Percentiles rank a stretch among this genome's conserved stretches.
phyloP scores from a whole-genome alignment of 2,797 vertebrate genomes.

The Podargus strigoides region DNA sequence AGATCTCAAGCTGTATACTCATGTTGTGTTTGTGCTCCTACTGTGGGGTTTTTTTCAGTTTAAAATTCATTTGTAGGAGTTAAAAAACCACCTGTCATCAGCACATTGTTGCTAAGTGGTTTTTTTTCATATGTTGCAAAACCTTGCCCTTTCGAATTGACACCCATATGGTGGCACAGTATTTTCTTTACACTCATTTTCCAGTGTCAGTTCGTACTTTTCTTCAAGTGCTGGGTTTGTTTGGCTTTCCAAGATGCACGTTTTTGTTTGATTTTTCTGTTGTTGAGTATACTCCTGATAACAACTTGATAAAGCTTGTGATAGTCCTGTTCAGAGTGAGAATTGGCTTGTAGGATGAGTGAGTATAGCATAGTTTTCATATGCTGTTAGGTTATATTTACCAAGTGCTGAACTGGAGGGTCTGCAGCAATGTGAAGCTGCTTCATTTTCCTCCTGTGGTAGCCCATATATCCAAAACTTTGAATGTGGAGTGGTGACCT shows the following conservation, averaged over 20 bases:
- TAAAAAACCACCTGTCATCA: not conserved
- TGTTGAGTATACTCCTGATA: not conserved
- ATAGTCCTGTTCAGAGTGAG: not conserved
- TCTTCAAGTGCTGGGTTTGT: not conserved
- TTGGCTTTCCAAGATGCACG: not conserved
- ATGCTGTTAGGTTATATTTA: not conserved
- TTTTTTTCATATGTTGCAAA: not conserved
- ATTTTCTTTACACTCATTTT: not conserved
- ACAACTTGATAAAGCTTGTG: not conserved
- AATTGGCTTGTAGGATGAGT: not conserved
- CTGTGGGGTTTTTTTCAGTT: not conserved
- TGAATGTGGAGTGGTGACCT: not conserved
- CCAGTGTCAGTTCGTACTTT: not conserved
- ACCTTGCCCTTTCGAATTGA: not conserved
- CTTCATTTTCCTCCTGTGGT: not conserved
- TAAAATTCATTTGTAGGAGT: not conserved
- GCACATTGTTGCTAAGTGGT: not conserved
- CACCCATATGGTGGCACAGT: not conserved
- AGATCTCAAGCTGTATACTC: not conserved
- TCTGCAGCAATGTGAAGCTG: not conserved
- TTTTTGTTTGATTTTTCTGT: not conserved
- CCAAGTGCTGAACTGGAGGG: not conserved
- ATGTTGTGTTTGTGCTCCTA: not conserved
- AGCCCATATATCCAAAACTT: not conserved
- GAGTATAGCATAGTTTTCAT: not conserved